A percentile compares a stretch with the other conserved stretches of the same genome.
Evolutionary conservation across 2,113 vertebrate species (phyloP).

Genomic region (Oryctolagus cuniculus): DNA sequence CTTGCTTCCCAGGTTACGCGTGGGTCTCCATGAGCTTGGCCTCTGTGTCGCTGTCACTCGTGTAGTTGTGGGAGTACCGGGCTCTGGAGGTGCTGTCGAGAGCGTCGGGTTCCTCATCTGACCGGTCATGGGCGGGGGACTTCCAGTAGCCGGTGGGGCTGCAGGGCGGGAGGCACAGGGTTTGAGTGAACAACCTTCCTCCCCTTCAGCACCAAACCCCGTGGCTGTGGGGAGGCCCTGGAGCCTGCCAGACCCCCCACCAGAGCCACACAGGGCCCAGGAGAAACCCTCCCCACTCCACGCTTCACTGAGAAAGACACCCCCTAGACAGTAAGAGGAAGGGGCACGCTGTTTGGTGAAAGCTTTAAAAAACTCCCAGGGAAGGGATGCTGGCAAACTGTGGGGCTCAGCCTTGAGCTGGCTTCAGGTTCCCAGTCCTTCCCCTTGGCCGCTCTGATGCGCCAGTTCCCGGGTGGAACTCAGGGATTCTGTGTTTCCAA

Average conservation of each 20-base stretch:
- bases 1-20: conserved; percentile 76
- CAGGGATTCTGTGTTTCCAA: conserved; percentile 18
- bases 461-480: not conserved
- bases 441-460: not conserved
- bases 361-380: not conserved
- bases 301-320: not conserved
- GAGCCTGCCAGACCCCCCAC: not conserved
- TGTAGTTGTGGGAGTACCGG: conserved; percentile 86
- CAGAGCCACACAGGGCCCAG: not conserved
- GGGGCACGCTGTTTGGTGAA: not conserved
- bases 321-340: not conserved
- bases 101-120: conserved; percentile 92
- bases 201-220: not conserved
- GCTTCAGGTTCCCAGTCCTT: not conserved
- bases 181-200: not conserved
- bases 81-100: conserved; percentile 85
- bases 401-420: not conserved
- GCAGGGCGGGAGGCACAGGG: conserved; percentile 70
- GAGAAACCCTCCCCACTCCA: not conserved
- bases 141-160: conserved; percentile 92
- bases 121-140: conserved; percentile 88
- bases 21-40: conserved; percentile 87
- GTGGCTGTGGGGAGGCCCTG: not conserved
- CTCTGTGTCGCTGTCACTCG: conserved; percentile 91
- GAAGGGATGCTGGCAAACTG: not conserved